Base-by-base conservation (phyloP, 2,797 vertebrate genomes). In the Gymnothorax javanicus region DNA sequence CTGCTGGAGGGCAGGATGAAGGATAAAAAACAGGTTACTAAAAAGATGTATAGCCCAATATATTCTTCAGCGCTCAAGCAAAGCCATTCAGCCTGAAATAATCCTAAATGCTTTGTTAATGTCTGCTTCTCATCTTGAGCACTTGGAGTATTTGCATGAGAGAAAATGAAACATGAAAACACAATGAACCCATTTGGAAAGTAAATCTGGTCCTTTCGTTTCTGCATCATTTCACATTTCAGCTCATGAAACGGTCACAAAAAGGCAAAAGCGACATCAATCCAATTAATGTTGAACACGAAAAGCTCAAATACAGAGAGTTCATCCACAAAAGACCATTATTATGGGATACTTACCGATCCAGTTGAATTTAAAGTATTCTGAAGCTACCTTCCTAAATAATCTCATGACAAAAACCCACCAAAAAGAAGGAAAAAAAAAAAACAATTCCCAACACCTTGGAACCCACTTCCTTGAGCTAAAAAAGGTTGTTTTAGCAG, bases 171-270 rank as follows among this genome's bases (percentile, higher is more conserved):
- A 71, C 89, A 87, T 91, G 86, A 86, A 87, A 67, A 89, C 88
- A 90, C 88, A 88, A 89, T 87, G 89, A 86, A 64, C 89, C 86
- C 88, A 91, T 89, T 91, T 89, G 88, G 86, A 89, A 93, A 91
- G 84, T 43, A 87, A 50, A 84, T 85, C 93, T 94, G 95, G 93
- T 93, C 90, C 87, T 95, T 95, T 95, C 93, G 95, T 95, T 96
- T 96, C 94, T 95, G 94, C 94, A 94, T 94, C 93, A 93, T 94
- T 96, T 95, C 93, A 93, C 91, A 87, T 93, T 93, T 94, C 90
- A 91, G 85, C 88, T 87, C 90, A 89, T 92, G 95, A 95, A 94
- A 93, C 89, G 88, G 90, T 92, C 84, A 93, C 20, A 84, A 93
- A 94, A 91, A 86, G 88, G 90, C 94, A 92, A 89, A 88, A 93